Evolutionary conservation across 2,113 vertebrate genomes (phyloP).

Genomic region (Hylia prasina): DNA sequence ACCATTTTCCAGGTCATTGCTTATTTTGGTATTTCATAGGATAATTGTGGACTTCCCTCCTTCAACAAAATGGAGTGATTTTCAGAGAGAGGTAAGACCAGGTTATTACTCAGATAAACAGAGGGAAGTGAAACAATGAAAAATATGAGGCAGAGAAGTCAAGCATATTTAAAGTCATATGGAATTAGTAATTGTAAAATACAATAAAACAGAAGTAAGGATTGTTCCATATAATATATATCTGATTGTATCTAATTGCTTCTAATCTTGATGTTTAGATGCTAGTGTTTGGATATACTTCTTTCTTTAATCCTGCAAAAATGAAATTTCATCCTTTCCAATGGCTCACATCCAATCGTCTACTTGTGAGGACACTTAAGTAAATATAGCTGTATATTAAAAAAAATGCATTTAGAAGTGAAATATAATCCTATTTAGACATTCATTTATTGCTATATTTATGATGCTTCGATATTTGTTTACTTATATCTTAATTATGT

Average conservation of each 20-base stretch:
- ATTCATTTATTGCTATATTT: neutral
- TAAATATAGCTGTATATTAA: neutral
- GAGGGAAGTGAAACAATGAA: neutral
- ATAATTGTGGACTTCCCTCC: neutral
- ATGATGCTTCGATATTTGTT: neutral
- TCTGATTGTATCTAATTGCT: neutral
- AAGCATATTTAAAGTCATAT: neutral
- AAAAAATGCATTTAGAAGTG: neutral
- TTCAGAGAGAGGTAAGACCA: neutral
- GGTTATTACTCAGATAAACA: constrained; percentile 12
- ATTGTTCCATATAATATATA: neutral
- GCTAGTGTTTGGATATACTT: neutral
- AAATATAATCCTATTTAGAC: neutral
- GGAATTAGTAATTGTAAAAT: constrained; percentile 1
- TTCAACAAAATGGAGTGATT: neutral
- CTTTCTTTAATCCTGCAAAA: neutral
- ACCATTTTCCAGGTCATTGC: neutral
- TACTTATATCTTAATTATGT: constrained; percentile 4
- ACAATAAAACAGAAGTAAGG: neutral
- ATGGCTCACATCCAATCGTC: neutral
- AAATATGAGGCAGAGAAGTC: neutral
- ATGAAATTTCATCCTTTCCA: neutral
- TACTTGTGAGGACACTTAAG: neutral
- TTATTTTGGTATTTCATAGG: neutral
- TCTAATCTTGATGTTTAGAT: neutral